These are phyloP conservation scores for Acanthis flammea DNA, from an alignment of 2,797 vertebrate genomes.

Conservation along the genomic window DNA sequence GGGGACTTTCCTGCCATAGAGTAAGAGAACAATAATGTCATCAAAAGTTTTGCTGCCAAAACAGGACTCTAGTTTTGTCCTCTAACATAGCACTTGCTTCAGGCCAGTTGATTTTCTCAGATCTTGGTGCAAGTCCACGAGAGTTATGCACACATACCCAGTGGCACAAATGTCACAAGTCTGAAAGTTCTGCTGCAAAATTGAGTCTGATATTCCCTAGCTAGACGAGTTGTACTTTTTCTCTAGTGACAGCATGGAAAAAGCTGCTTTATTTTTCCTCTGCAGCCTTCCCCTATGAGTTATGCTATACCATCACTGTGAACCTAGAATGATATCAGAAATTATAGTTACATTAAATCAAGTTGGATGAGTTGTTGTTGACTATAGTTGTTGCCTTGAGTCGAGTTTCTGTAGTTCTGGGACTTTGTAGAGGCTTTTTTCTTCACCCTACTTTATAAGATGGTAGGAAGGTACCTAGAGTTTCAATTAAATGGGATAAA, in stretches of 20 bases:
- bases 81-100: neutral
- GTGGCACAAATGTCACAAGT: neutral
- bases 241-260: neutral
- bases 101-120: slow-evolving; percentile 12
- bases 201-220: neutral
- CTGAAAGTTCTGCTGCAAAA: neutral
- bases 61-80: neutral
- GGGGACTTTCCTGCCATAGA: neutral
- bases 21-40: neutral
- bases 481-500: neutral
- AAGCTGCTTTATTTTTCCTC: neutral
- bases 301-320: neutral
- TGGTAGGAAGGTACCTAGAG: neutral
- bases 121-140: neutral
- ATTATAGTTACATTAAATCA: neutral
- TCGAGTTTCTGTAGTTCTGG: neutral
- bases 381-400: neutral
- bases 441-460: neutral
- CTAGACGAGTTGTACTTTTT: neutral
- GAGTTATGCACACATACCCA: neutral
- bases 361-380: neutral
- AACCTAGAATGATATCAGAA: neutral
- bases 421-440: neutral
- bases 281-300: neutral
- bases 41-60: slow-evolving; percentile 37